Percentiles rank a stretch among this genome's conserved stretches.
Conservation (phyloP, 2,113 vertebrate genomes). For the Genyomyrus donnyi region DNA sequence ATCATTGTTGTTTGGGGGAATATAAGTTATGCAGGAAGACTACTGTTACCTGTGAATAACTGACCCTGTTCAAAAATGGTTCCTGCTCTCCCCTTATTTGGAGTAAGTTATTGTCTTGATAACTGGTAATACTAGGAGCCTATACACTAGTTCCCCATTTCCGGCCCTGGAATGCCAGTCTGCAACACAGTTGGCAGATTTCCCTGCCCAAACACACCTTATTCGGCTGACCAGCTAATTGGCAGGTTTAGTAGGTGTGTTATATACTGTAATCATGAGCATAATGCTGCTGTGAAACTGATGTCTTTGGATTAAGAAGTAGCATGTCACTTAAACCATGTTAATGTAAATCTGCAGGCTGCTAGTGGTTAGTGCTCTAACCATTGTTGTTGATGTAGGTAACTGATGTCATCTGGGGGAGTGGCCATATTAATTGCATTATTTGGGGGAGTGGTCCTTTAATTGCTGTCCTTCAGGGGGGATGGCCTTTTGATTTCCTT, state of each 20-base stretch:
- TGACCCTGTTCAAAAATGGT: neutral
- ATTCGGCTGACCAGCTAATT: neutral
- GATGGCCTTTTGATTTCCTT: neutral
- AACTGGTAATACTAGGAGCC: neutral
- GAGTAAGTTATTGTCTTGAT: neutral
- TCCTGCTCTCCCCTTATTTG: neutral
- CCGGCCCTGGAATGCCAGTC: neutral
- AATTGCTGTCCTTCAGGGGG: neutral
- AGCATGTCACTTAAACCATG: neutral
- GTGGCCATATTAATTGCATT: neutral
- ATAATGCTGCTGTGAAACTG: neutral
- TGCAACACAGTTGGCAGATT: neutral
- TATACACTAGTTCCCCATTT: neutral
- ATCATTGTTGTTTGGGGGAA: neutral
- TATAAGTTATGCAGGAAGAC: neutral
- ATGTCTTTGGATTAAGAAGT: neutral
- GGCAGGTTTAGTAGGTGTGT: neutral
- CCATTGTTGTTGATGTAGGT: neutral
- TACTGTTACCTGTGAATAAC: neutral
- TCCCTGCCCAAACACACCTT: neutral
- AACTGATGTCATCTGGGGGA: neutral
- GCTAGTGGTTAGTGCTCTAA: neutral
- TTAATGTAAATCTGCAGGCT: neutral
- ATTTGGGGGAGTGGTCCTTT: neutral
- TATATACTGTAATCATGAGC: neutral